Conservation (phyloP, 2,113 vertebrate species). For the Poecile atricapillus region DNA sequence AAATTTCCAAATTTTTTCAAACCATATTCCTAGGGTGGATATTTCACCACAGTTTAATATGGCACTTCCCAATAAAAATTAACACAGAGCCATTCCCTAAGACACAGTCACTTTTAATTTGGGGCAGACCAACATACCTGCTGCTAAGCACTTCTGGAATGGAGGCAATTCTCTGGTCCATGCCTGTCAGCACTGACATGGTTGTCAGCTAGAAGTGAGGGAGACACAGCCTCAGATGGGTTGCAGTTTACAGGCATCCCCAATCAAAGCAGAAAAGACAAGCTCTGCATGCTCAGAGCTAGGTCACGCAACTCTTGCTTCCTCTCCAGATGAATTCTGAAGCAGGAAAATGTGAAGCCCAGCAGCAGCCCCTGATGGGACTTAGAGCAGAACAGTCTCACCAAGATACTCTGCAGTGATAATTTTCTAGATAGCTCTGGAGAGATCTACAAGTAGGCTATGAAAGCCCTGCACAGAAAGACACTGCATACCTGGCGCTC, state of each 20-base stretch:
- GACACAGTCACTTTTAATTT: background rate
- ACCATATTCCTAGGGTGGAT: background rate
- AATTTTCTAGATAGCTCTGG: background rate
- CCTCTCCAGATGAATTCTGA: background rate
- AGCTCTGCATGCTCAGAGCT: background rate
- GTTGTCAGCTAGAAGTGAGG: slow-evolving; percentile 4
- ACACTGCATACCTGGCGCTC: slow-evolving; percentile 50
- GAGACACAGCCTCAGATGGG: background rate
- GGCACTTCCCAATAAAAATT: background rate
- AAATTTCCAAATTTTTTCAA: background rate
- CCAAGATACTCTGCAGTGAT: background rate
- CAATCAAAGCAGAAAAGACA: background rate
- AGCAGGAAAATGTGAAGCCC: background rate
- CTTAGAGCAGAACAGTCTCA: background rate
- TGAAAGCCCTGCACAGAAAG: background rate
- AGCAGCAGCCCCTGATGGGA: background rate
- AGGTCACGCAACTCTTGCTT: background rate
- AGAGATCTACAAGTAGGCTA: background rate
- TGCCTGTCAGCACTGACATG: background rate
- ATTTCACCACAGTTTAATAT: background rate
- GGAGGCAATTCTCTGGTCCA: slow-evolving; percentile 22
- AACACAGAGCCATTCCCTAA: background rate
- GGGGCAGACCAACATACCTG: slow-evolving; percentile 36
- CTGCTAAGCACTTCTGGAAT: slow-evolving; percentile 55
- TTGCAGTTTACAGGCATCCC: background rate